Evolutionary conservation across 2,113 vertebrate species (phyloP).

Genomic region (Odocoileus hemionus): DNA sequence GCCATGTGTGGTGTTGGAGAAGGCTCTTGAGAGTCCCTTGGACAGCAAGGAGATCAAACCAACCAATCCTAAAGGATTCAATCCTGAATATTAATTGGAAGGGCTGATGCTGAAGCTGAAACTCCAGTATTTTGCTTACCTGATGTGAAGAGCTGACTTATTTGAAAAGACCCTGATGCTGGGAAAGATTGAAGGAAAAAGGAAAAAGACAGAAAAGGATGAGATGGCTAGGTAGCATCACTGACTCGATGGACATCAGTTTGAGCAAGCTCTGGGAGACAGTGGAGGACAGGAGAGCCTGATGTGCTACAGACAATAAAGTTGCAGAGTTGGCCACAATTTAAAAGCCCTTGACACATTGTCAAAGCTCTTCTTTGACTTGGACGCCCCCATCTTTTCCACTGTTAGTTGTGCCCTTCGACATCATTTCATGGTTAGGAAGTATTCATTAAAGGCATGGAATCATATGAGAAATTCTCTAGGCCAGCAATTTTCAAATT

Average conservation of each 20-base stretch:
- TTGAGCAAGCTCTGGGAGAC: background rate
- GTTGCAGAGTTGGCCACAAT: background rate
- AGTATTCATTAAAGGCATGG: background rate
- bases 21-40: background rate
- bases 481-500: background rate
- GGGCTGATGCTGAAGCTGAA: background rate
- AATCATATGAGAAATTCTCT: background rate
- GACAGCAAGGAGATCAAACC: background rate
- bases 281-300: background rate
- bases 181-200: background rate
- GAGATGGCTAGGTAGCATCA: background rate
- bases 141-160: background rate
- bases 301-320: background rate
- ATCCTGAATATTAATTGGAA: background rate
- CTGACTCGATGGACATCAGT: background rate
- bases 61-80: background rate
- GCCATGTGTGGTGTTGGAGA: background rate
- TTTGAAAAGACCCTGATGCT: background rate
- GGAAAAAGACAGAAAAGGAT: background rate
- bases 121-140: background rate
- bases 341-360: background rate
- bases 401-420: background rate
- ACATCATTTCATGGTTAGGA: background rate
- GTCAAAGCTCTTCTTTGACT: background rate
- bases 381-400: background rate